These are phyloP conservation scores for Florisuga fusca DNA, from an alignment of 2,797 vertebrate species.

Conservation along the genomic window DNA sequence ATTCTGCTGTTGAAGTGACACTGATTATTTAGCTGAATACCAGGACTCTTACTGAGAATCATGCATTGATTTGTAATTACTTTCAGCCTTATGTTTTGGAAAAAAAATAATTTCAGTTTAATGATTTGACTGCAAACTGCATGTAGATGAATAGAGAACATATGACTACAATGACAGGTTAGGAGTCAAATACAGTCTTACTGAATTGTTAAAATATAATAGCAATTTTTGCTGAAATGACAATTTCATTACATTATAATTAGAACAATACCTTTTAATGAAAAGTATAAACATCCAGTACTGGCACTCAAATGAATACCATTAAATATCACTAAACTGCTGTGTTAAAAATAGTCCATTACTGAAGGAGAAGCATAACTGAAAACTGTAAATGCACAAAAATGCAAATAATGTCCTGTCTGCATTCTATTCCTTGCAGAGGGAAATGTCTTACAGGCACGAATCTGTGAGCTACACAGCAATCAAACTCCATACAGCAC, in stretches of 20 bases:
- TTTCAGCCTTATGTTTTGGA: not conserved
- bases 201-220: conserved; percentile 15
- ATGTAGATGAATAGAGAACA: not conserved
- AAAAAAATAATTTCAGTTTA: conserved; percentile 45
- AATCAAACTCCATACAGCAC: not conserved
- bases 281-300: not conserved
- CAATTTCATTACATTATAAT: not conserved
- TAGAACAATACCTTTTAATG: not conserved
- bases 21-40: conserved; percentile 5
- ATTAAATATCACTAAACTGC: not conserved
- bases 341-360: not conserved
- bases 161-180: not conserved
- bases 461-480: not conserved
- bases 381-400: not conserved
- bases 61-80: not conserved
- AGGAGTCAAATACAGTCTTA: not conserved
- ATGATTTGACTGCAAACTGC: not conserved
- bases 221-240: conserved; percentile 1
- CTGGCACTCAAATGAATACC: not conserved
- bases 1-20: not conserved
- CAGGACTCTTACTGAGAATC: not conserved
- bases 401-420: not conserved
- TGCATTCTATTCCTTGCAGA: not conserved
- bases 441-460: not conserved
- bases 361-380: not conserved